Percentiles rank a stretch among this genome's conserved stretches.
Conservation (phyloP, 2,113 vertebrate genomes). For the Poeciliopsis occidentalis region DNA sequence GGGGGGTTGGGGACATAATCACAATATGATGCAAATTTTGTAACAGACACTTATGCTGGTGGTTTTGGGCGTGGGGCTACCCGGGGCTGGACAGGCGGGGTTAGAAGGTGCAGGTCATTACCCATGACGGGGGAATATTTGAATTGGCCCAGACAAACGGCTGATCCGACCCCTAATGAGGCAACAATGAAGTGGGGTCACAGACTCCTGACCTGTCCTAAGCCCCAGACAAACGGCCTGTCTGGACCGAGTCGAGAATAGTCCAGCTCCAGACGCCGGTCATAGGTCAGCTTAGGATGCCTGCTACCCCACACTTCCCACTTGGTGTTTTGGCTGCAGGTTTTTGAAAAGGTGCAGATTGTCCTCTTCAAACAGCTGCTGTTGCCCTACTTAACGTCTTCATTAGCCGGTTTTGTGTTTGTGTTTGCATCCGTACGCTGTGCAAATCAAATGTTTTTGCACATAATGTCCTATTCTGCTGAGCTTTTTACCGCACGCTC, state of each 20-base stretch:
- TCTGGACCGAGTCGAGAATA: conserved; percentile 67
- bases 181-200: conserved; percentile 72
- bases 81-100: not conserved
- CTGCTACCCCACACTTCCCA: conserved; percentile 8
- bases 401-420: conserved; percentile 58
- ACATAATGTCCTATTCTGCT: conserved; percentile 75
- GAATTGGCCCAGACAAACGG: conserved; percentile 77
- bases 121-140: conserved; percentile 66
- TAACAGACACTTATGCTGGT: conserved; percentile 17
- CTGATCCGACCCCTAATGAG: conserved; percentile 71
- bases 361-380: conserved; percentile 58
- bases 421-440: conserved; percentile 49
- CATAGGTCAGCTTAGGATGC: conserved; percentile 56
- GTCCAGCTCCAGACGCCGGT: conserved; percentile 60
- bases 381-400: conserved; percentile 66
- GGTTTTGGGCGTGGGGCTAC: conserved; percentile 5
- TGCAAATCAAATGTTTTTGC: conserved; percentile 66
- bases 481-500: conserved; percentile 67
- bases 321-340: conserved; percentile 43
- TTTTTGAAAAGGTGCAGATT: conserved; percentile 42
- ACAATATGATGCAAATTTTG: conserved; percentile 47
- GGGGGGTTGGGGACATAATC: not conserved
- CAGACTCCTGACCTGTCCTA: conserved; percentile 70
- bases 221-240: conserved; percentile 68
- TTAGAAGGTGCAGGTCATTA: conserved; percentile 60